Evolutionary conservation across 2,888 invertebrate genomes (phyloP).

Genomic region (Argyresthia albistria): DNA sequence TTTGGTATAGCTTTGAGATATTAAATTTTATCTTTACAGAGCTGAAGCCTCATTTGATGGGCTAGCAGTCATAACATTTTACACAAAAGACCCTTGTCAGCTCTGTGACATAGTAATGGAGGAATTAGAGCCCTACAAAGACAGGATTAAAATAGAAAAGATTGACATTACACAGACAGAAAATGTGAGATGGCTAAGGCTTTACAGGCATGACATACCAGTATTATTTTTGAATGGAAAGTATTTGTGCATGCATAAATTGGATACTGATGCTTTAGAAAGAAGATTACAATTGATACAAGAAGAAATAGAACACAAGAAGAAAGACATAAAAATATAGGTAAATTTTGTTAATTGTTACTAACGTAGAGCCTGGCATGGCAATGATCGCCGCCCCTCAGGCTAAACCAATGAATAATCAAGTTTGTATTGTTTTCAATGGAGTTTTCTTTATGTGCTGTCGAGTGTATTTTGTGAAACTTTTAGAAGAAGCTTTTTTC

Average conservation of each 20-base stretch:
- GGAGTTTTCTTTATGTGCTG: too few species aligned
- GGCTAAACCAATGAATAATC: too few species aligned
- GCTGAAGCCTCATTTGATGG: conserved; percentile 36
- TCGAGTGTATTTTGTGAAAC: too few species aligned
- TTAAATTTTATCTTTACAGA: conserved; percentile 45
- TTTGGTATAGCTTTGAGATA: conserved; percentile 14
- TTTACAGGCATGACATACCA: conserved; percentile 89
- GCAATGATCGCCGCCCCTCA: too few species aligned
- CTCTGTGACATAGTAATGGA: conserved; percentile 86
- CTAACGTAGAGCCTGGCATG: too few species aligned
- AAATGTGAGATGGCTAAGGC: conserved; percentile 79
- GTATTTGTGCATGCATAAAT: conserved; percentile 83
- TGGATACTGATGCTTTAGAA: conserved; percentile 73
- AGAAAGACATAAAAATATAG: background rate
- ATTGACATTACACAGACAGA: conserved; percentile 83
- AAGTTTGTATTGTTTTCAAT: too few species aligned
- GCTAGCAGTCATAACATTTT: conserved; percentile 80
- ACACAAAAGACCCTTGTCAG: conserved; percentile 86
- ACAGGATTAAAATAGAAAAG: conserved; percentile 77
- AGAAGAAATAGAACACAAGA: conserved; percentile 16
- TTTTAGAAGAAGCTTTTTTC: too few species aligned
- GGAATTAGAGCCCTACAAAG: conserved; percentile 72
- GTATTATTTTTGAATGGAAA: conserved; percentile 88
- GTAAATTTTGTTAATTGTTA: too few species aligned
- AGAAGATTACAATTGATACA: conserved; percentile 56